Base-by-base conservation (phyloP, 2,888 invertebrate genomes). In the Halocaridina rubra region DNA sequence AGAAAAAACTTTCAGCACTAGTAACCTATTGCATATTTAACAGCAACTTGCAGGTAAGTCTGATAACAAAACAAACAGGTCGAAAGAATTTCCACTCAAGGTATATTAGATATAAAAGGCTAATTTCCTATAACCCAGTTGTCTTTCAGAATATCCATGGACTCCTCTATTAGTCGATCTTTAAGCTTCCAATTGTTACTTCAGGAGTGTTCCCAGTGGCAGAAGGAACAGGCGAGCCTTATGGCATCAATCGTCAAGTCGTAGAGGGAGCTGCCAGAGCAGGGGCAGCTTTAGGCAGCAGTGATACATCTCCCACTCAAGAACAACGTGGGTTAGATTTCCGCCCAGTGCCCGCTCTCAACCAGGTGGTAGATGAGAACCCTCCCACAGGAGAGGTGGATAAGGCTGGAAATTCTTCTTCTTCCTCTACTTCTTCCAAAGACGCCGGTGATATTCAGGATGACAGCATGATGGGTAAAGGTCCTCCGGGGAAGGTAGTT, bases 191-290 rank as follows among this genome's bases (percentile, higher is more conserved):
- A n/a, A n/a, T n/a, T n/a, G n/a, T n/a, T n/a, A 16, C 24, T 74
- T 29, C 84, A 84, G 84, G 84, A 39, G 57, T 79, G 74, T 33
- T 84, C 22, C 84, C 84, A n/a, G 29, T 33, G 22, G 87, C 84
- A 3, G 88, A 88, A 78, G 88, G 85, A 3, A 86, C 80, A 7
- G 86, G 86, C 24, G 86, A 84, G 30, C 88, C 88, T 24, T 88
- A 88, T 57, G 88, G 88, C 53, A 86, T 88, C 80, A 86, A 80
- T 71, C 75, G 88, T 19, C 72, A 81, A 29, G 86, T 88, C 72
- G 88, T 88, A 53, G 88, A 80, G 33, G 88, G 86, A 7, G 88
- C 88, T 5, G 88, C 88, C 16, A 61, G 82, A 30, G 88, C 86
- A 4, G 86, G 88, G 29, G 53, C 80, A 1, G 69, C 81, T 53